Evolutionary conservation across 2,113 vertebrate species (phyloP), one percentile per base, ranked within the genome.

Genomic region (Otis tarda): DNA sequence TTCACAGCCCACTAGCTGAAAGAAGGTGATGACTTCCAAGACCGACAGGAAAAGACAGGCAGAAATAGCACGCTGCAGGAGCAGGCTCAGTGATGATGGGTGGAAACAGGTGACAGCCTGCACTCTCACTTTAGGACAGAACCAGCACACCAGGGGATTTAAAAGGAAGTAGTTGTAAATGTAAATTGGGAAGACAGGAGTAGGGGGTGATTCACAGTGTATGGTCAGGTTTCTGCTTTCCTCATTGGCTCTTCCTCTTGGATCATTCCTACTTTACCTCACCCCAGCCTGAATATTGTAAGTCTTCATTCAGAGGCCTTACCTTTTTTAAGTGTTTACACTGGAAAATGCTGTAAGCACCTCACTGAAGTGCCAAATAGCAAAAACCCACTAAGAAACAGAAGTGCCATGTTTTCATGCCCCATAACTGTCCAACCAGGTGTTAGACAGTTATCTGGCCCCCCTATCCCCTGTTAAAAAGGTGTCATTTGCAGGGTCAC

Each of bases 61-160:
- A 95, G 95, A 97, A 97, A 97, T 82, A 96, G 93, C 75, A 88
- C 30, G 23, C 87, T 96, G 86, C 37, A 80, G 83, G 52, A 87
- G 86, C 77, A 60, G 85, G n/a, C 56, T 75, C 37, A 3, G 77
- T 78, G 82, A 84, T 82, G 93, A 97, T 79, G 94, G 83, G 78
- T 89, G 65, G 94, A 94, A 93, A 59, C 93, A 97, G 96, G 95
- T 95, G 95, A 96, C 35, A 91, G 89, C 74, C 92, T 94, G 67
- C 65, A 77, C 89, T 79, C 73, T 70, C 35, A 70, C 73, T 93
- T 90, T 56, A 88, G 67, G 90, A 80, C 81, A 92, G 59, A 90
- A 80, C 91, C 35, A 90, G 90, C 60, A 90, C 78, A 85, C 78
- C 33, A 83, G 67, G 63, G 63, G 67, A 78, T 93, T 93, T 81